phyloP scores from a whole-genome alignment of 2,113 vertebrate species.

The Campylomormyrus numenius region DNA sequence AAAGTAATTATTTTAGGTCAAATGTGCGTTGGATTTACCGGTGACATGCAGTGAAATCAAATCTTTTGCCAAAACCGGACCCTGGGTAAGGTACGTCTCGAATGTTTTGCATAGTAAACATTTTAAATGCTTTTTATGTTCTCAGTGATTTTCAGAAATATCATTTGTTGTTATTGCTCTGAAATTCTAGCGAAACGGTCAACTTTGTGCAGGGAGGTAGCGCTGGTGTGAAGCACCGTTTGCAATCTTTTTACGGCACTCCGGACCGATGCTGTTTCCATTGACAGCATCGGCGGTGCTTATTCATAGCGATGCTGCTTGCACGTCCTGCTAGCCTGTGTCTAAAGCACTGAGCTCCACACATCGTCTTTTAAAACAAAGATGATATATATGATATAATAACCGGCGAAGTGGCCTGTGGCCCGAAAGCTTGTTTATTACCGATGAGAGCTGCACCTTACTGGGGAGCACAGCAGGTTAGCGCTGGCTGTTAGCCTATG shows the following conservation, averaged over 20 bases:
- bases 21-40: background rate
- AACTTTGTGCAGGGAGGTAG: background rate
- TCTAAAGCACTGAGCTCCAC: background rate
- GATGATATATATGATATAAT: background rate
- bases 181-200: background rate
- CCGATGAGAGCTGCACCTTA: background rate
- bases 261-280: background rate
- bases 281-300: background rate
- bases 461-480: background rate
- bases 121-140: background rate
- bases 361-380: background rate
- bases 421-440: background rate
- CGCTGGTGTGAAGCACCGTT: background rate
- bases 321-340: background rate
- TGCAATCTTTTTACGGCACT: background rate
- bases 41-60: constrained; percentile 2
- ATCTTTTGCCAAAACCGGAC: background rate
- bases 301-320: background rate
- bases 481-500: background rate
- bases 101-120: background rate
- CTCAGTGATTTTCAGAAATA: background rate
- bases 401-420: background rate
- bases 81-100: background rate
- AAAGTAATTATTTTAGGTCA: background rate
- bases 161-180: background rate